These are phyloP conservation scores for Myathropa florea DNA, from an alignment of 2,888 invertebrate species.

Conservation along the genomic window DNA sequence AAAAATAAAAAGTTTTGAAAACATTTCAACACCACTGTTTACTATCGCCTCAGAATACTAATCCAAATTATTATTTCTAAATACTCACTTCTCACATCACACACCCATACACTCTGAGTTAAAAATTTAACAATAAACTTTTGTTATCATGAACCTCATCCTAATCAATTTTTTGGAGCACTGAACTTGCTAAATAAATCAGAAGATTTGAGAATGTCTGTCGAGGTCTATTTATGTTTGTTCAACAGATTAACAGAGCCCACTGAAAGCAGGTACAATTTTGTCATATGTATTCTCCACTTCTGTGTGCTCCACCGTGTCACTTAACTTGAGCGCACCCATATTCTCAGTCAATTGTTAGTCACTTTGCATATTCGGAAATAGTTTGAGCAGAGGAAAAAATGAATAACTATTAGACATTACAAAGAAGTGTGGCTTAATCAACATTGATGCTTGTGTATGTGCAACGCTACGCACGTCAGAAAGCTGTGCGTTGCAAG, in stretches of 20 bases:
- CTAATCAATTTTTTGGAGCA: conserved; percentile 19
- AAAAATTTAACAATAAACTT: conserved; percentile 2
- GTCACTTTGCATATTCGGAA: conserved; percentile 56
- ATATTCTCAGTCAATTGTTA: conserved; percentile 48
- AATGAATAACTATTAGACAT: conserved; percentile 16
- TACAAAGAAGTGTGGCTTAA: not conserved
- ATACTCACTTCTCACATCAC: not conserved
- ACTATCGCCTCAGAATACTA: not conserved
- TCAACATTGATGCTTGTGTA: not conserved
- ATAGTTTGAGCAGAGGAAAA: conserved; percentile 20
- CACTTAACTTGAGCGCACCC: conserved; percentile 29
- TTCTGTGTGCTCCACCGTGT: not conserved
- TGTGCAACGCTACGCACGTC: not conserved
- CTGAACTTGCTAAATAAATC: conserved; percentile 24
- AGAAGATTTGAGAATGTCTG: conserved; percentile 11
- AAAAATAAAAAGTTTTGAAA: too few relatives aligned
- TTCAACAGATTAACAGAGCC: not conserved
- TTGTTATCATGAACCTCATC: conserved; percentile 3
- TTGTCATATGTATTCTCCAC: not conserved
- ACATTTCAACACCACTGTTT: not conserved
- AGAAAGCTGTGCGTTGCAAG: not conserved
- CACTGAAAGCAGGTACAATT: not conserved
- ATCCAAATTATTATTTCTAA: not conserved
- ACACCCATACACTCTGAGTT: not conserved
- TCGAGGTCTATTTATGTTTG: conserved; percentile 6